A percentile compares a stretch with the other conserved stretches of the same genome.
Conservation (phyloP, 2,113 vertebrate species). For the Orycteropus afer region DNA sequence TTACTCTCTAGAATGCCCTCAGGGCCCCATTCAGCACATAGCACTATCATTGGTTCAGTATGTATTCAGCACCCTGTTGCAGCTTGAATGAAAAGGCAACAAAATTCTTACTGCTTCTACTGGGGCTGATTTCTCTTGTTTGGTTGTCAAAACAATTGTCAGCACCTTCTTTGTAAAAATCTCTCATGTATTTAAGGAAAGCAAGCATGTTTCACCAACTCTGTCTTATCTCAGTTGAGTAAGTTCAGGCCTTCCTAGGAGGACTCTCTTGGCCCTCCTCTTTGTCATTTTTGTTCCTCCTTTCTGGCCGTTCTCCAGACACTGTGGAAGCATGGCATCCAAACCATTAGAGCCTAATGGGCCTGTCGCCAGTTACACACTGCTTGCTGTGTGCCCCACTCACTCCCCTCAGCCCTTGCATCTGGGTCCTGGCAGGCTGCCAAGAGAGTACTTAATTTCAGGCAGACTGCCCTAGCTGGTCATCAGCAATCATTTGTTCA, state of each 20-base stretch:
- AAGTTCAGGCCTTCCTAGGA: background rate
- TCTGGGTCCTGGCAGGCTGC: background rate
- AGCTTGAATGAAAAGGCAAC: background rate
- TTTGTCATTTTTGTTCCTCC: background rate
- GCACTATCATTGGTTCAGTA: no score
- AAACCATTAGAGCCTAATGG: background rate
- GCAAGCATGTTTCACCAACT: background rate
- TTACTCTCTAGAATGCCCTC: background rate
- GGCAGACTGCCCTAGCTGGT: background rate
- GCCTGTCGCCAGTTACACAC: fast-evolving
- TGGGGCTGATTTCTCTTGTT: background rate
- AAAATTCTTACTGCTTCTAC: fast-evolving
- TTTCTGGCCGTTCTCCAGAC: background rate
- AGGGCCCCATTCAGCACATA: background rate
- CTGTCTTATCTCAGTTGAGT: background rate
- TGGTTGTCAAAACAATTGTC: background rate
- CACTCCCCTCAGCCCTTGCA: background rate
- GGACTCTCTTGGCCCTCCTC: background rate
- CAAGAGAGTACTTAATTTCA: background rate
- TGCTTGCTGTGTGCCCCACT: background rate
- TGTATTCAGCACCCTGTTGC: background rate
- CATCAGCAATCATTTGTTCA: background rate
- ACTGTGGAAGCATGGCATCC: background rate
- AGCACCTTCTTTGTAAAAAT: background rate
- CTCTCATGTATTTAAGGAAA: background rate